Evolutionary conservation across 2,113 vertebrate species (phyloP), one percentile per base, ranked within the genome.

Genomic region (Butorides virescens): DNA sequence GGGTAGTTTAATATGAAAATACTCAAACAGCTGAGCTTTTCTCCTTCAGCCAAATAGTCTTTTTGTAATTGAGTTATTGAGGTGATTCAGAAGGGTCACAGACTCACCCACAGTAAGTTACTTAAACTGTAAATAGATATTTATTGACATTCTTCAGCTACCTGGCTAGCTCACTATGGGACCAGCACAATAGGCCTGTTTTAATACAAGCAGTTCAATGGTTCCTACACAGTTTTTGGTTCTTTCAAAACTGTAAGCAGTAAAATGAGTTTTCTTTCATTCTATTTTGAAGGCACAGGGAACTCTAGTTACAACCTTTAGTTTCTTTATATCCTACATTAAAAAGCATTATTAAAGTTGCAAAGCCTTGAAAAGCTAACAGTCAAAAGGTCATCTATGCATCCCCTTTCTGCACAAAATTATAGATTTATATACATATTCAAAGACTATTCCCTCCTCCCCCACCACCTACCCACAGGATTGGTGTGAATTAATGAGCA

Each of bases 381-480:
- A 68, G 34, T 30, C 15, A 50, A 59, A 66, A 80, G 13, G 15
- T 42, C 22, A 22, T 46, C 29, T 46, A 20, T 68, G 53, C 44
- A 52, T 42, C 59, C 53, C 9, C 10, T 52, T 89, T 84, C 20
- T 58, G 25, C 59, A 95, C 8, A 66, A 82, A 87, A 49, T 36
- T 5, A 39, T 1, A 74, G 13, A 50, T 29, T 39, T 89, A 34
- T 50, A 77, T 58, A 55, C 19, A 30, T 26, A 56, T 44, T 49
- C 26, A 61, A 70, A 73, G 12, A 72, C 5, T n/a, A 46, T 49
- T 62, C 26, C 20, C 13, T 61, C 13, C 12, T 37, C 9, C 3
- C 3, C 3, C 6, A 0, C 2, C 17, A 3, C 11, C 19, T 26
- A 61, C 22, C 15, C 13, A 36, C 7, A 47, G 12, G 20, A 29